Evolutionary conservation across 2,113 vertebrate species (phyloP), one percentile per base, ranked within the genome.

Genomic region (Hemiscyllium ocellatum): DNA sequence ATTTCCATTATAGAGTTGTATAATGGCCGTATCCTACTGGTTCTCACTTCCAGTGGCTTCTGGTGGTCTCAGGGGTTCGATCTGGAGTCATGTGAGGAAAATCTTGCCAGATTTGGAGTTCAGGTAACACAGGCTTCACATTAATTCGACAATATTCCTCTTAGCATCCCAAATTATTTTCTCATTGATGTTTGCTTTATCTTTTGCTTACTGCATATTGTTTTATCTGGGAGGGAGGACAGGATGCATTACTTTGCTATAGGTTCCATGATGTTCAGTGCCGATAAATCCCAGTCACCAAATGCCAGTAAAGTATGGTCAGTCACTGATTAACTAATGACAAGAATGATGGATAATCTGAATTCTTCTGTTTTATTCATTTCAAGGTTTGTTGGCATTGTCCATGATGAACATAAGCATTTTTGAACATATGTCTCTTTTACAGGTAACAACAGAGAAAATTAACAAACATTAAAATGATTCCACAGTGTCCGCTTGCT

Each of bases 1-100:
- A 66, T 93, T 93, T 68, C 33, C n/a, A 37, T 93, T 93, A 1
- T 61, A 93, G 89, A 37, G 4, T 42, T 93, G 89, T 66, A 93
- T 33, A 93, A 93, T 17, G 89, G 89, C 61, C 61, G 19, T 15
- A 68, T 65, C 1, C n/a, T 93, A 37, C 61, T 66, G 33, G 89
- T 66, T 33, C 89, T 93, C n/a, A 37, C 89, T 37, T 93, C 89
- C 89, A 37, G 89, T n/a, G 89, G 61, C 5, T 17, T n/a, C 17
- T 93, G 89, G 89, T 93, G 89, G 89, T 37, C 89, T 93, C 89
- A 0, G 29, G 89, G 89, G 37, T 93, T 93, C 61, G 61, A 93
- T 66, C 89, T 93, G 17, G 89, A 93, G 33, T 93, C 89, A 37
- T 93, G 89, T 65, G 89, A 68, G 89, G 89, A 93, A 22, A 22